Conservation (phyloP, 2,888 invertebrate genomes). For the Allacma fusca region DNA sequence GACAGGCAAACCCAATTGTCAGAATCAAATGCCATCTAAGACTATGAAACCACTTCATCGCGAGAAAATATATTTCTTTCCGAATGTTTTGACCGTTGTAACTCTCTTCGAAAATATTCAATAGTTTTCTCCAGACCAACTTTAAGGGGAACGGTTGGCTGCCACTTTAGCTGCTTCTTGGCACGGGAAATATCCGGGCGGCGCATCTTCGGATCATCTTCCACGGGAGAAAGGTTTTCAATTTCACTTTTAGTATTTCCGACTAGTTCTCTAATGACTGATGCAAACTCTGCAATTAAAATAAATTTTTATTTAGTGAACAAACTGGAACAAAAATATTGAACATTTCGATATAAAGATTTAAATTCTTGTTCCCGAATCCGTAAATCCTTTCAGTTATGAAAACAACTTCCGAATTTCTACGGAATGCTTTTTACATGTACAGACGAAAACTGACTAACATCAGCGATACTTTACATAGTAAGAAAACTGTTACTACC, state of each 20-base stretch:
- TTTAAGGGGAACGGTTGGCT: slow-evolving; percentile 83
- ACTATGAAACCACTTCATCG: slow-evolving; percentile 49
- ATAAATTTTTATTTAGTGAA: no score
- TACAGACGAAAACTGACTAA: no score
- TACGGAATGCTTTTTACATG: no score
- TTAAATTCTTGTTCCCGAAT: no score
- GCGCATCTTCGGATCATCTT: slow-evolving; percentile 95
- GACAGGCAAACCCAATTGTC: background rate
- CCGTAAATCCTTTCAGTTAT: no score
- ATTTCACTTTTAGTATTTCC: slow-evolving; percentile 84
- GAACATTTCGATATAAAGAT: no score
- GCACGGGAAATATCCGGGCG: slow-evolving; percentile 94
- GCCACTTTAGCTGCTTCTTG: slow-evolving; percentile 84
- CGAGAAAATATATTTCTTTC: slow-evolving; percentile 66
- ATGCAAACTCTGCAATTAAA: slow-evolving; percentile 78
- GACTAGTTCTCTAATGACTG: slow-evolving; percentile 82
- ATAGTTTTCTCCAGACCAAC: slow-evolving; percentile 91
- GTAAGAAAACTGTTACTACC: slow-evolving; percentile 70
- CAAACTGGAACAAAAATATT: no score
- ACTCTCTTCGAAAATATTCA: slow-evolving; percentile 90
- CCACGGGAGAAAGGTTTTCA: slow-evolving; percentile 82
- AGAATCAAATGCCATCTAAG: background rate
- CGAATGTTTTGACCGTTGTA: slow-evolving; percentile 69
- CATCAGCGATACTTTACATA: no score
- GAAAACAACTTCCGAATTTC: no score